These are phyloP conservation scores for Drosophila neocordata DNA, from an alignment of 1,140 invertebrate species.

Conservation along the genomic window DNA sequence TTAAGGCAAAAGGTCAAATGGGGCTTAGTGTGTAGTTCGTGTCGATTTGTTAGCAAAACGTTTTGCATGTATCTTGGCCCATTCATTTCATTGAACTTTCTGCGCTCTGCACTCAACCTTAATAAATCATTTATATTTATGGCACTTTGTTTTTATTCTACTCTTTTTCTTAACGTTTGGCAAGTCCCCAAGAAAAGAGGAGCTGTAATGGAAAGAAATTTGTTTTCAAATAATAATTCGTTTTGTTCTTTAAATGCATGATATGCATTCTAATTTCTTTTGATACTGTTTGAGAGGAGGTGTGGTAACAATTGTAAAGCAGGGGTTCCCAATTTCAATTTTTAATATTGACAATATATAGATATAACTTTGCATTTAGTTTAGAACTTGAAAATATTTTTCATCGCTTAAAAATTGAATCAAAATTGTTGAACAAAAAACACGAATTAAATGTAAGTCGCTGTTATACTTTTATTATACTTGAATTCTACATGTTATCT, in stretches of 20 bases:
- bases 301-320: too few relatives aligned
- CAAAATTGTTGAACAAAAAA: too few relatives aligned
- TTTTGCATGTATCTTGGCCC: conserved; percentile 1
- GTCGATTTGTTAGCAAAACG: conserved; percentile 2
- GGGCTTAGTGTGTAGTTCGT: conserved; percentile 4
- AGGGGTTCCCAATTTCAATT: too few relatives aligned
- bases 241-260: conserved; percentile 3
- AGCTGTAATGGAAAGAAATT: conserved; percentile 4
- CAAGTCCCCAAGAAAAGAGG: not conserved
- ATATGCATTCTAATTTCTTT: not conserved
- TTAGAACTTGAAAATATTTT: too few relatives aligned
- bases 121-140: conserved; percentile 13
- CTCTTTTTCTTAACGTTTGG: not conserved
- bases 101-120: not conserved
- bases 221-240: not conserved
- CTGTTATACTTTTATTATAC: too few relatives aligned
- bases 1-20: conserved; percentile 10
- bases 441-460: too few relatives aligned
- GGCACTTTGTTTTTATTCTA: not conserved
- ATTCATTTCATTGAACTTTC: conserved; percentile 5
- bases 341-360: too few relatives aligned
- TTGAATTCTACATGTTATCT: too few relatives aligned
- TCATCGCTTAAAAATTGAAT: too few relatives aligned
- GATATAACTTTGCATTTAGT: too few relatives aligned
- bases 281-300: not conserved